Evolutionary conservation across 2,113 vertebrate genomes (phyloP).

Genomic region (Dermatemys mawii): DNA sequence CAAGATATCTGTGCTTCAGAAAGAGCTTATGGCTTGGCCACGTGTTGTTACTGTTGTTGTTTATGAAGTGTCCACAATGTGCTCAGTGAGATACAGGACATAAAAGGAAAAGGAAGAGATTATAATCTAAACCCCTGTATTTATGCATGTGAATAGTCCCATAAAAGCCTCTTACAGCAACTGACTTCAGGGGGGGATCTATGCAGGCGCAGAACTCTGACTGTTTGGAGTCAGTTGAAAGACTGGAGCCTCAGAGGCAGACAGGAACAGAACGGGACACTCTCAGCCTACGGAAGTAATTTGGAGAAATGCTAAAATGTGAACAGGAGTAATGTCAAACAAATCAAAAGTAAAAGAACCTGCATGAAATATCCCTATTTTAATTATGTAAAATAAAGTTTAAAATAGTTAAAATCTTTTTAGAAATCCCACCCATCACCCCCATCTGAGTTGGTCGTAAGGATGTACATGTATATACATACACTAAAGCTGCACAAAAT

Average conservation of each 20-base stretch:
- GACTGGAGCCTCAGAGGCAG: not conserved
- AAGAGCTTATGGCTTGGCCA: not conserved
- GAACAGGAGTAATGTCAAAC: not conserved
- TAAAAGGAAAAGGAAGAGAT: not conserved
- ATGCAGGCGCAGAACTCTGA: accelerated
- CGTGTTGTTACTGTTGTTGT: not conserved
- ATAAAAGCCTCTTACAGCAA: not conserved
- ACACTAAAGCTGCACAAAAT: not conserved
- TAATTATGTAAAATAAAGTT: not conserved
- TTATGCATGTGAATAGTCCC: accelerated
- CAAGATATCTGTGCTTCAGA: not conserved
- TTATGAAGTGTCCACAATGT: not conserved
- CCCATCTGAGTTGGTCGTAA: not conserved
- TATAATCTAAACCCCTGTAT: not conserved
- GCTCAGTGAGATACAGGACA: not conserved
- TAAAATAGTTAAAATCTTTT: not conserved
- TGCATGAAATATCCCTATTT: not conserved
- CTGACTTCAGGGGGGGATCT: not conserved
- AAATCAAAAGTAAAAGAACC: not conserved
- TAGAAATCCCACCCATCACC: not conserved
- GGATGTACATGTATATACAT: not conserved
- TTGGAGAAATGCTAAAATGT: accelerated
- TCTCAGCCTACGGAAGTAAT: accelerated
- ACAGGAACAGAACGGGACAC: not conserved
- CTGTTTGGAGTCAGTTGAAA: not conserved